Conservation (phyloP, 2,888 invertebrate species). For the Pyrgus malvae region DNA sequence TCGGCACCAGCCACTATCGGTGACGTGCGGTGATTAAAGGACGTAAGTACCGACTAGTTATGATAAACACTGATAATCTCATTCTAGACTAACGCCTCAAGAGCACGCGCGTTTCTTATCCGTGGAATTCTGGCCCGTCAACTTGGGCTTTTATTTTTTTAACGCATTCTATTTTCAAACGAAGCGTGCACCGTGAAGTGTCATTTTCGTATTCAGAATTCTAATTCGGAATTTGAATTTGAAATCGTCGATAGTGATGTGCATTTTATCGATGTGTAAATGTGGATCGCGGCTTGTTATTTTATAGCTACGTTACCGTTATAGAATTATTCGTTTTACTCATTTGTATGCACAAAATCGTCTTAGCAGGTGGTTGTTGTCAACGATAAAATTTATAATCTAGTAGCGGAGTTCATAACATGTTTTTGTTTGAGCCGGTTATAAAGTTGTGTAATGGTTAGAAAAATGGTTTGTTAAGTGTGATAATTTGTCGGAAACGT, state of each 20-base stretch:
- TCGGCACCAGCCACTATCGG: constrained; percentile 58
- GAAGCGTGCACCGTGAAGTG: constrained; percentile 10
- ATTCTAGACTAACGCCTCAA: constrained; percentile 61
- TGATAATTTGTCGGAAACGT: constrained; percentile 59
- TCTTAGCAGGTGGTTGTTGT: constrained; percentile 39
- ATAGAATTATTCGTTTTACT: constrained; percentile 27
- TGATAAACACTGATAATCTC: constrained; percentile 78
- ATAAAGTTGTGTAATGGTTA: constrained; percentile 35
- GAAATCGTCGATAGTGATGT: constrained; percentile 26
- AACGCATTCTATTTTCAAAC: constrained; percentile 21
- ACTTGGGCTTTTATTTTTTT: constrained; percentile 23
- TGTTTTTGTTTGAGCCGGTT: constrained; percentile 32
- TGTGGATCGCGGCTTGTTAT: constrained; percentile 24
- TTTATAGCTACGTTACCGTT: constrained; percentile 29
- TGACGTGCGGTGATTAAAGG: constrained; percentile 75
- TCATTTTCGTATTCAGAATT: constrained; percentile 21
- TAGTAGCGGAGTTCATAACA: constrained; percentile 31
- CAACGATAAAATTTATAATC: constrained; percentile 40
- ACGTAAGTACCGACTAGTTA: constrained; percentile 66
- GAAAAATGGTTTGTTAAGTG: constrained; percentile 39
- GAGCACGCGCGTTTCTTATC: constrained; percentile 61
- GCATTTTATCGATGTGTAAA: constrained; percentile 29
- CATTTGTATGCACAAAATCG: constrained; percentile 37
- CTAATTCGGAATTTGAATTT: constrained; percentile 21
- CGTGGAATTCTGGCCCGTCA: constrained; percentile 38